Evolutionary conservation across 2,888 invertebrate species (phyloP), one percentile per base, ranked within the genome.

Genomic region (Harmothoe impar): DNA sequence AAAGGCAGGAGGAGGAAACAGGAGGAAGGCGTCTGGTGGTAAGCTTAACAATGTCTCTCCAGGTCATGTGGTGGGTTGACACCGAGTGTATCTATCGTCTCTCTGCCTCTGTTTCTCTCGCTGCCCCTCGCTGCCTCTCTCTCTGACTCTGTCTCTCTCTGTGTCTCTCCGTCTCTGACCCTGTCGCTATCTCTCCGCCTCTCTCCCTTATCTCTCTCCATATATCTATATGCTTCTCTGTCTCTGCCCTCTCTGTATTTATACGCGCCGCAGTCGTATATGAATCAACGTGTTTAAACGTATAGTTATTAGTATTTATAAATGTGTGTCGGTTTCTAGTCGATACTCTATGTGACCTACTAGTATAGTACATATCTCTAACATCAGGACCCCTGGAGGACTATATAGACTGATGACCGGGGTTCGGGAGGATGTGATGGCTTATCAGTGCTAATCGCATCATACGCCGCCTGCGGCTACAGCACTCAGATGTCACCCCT

Each of bases 371-470:
- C 43, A 43, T 43, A 10, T 43, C 43, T 10, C 10, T 43, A 43
- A 43, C 10, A 43, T 43, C 43, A 43, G 43, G 43, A 43, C n/a
- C 43, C 43, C 43, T 43, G 43, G 43, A 43, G 3, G 43, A 43
- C 43, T 43, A 43, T 43, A 43, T 43, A 43, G 43, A 10, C 43
- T 43, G 43, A 3, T 43, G 43, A 43, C 43, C 10, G 43, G 10
- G 43, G 43, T 43, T 7, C 43, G 5, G 43, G 43, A n/a, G 62
- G 72, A 72, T 23, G 72, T 25, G 29, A 29, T 25, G 25, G n/a
- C 29, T 72, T 72, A 72, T 72, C 62, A 29, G 72, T 29, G 72
- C 31, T 72, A 72, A 72, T 72, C 72, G 15, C 72, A 72, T 72
- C 20, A 62, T 72, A 23, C 72, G 72, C 72, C 72, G n/a, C 62